These are phyloP conservation scores for Protonemura montana DNA, from an alignment of 2,888 invertebrate species.

Conservation along the genomic window DNA sequence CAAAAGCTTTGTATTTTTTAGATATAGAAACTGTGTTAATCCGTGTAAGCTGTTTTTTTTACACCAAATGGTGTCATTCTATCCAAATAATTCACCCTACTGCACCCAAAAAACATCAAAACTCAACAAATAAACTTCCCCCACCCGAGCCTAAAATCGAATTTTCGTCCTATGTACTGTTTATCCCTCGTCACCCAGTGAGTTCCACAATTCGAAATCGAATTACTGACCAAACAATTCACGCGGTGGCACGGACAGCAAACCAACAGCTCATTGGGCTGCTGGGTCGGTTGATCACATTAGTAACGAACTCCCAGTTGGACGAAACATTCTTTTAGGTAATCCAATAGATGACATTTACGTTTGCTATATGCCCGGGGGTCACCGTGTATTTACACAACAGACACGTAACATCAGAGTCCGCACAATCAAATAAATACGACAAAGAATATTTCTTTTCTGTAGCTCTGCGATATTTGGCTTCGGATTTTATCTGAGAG, in stretches of 20 bases:
- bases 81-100: not conserved
- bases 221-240: conserved; percentile 39
- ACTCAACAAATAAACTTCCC: not conserved
- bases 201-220: conserved; percentile 1
- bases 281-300: conserved; percentile 41
- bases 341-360: conserved; percentile 52
- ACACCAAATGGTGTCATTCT: too few species aligned
- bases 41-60: too few species aligned
- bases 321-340: conserved; percentile 25
- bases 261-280: conserved; percentile 43
- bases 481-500: not conserved
- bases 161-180: not conserved
- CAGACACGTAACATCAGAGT: not conserved
- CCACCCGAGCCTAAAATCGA: not conserved
- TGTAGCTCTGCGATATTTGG: not conserved
- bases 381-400: not conserved
- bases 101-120: not conserved
- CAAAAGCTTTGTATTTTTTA: too few species aligned
- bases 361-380: conserved; percentile 47
- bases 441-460: not conserved
- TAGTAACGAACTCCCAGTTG: conserved; percentile 45
- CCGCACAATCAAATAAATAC: conserved; percentile 22
- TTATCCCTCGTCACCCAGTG: not conserved
- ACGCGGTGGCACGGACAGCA: not conserved
- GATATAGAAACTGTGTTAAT: too few species aligned